Evolutionary conservation across 92 coral and sea anemone species (phyloP), one percentile per base, ranked within the genome.

Genomic region (Diadumene lineata): DNA sequence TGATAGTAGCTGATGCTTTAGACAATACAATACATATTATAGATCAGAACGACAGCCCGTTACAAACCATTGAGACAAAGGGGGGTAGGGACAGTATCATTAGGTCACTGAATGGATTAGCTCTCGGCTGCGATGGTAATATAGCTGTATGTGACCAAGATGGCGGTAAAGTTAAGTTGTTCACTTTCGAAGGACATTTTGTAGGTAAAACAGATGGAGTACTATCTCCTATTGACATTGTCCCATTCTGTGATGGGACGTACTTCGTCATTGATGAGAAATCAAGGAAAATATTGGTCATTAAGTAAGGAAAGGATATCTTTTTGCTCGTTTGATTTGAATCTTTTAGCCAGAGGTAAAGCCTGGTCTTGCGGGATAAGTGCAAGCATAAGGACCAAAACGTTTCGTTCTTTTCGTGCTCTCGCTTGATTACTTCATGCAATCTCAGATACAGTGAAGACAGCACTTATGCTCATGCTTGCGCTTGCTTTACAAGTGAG

Each of bases 31-130:
- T 62, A 23, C 68, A 62, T 19, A 62, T 62, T 15, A 28, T 62
- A 62, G 68, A 62, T 30, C 68, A 62, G 18, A 62, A 26, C 43
- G 68, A 62, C 31, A 43, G 68, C 1, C 68, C 68, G 2, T 13
- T 62, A 30, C 6, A 10, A 31, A 28, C 68, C 43, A 62, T 62
- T 15, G 68, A 62, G 19, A 62, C 43, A 4, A 28, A 27, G 34
- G 68, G 68, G 43, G 43, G 43, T 62, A 28, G 68, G 38, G 68
- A 62, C 3, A 62, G 68, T 62, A 15, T 28, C 11, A 62, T 62
- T 4, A 30, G 31, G 43, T 62, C 68, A 28, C n/a, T 62, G 68
- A 62, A 62, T 62, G 68, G 68, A 1, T 28, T 62, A 62, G 68
- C 68, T 15, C 10, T 62, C 11, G 43, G 31, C 19, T 16, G 34